phyloP scores from a whole-genome alignment of 2,113 vertebrate species.

The Festucalex cinctus region DNA sequence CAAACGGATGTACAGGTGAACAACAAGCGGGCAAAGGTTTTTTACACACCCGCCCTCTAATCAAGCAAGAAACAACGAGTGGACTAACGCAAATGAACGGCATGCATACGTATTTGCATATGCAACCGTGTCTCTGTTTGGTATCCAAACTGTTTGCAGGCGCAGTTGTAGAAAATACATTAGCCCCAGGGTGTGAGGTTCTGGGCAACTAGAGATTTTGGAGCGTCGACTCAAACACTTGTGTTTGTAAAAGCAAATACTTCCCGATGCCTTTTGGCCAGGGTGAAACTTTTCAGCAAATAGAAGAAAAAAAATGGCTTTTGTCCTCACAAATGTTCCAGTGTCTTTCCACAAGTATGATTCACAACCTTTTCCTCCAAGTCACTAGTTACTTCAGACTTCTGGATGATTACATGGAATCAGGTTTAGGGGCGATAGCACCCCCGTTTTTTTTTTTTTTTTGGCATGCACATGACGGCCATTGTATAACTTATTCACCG shows the following conservation, averaged over 20 bases:
- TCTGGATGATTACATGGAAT: background rate
- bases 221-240: slow-evolving; percentile 19
- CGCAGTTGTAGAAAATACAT: slow-evolving; percentile 53
- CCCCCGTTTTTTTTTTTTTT: no score
- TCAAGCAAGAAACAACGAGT: slow-evolving; percentile 13
- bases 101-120: slow-evolving; percentile 32
- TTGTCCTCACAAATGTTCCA: background rate
- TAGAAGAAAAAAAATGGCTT: background rate
- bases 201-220: slow-evolving; percentile 49
- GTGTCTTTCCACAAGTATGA: background rate
- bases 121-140: slow-evolving; percentile 26
- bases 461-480: no score
- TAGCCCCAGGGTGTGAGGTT: slow-evolving; percentile 61
- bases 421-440: no score
- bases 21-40: background rate
- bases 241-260: slow-evolving; percentile 1
- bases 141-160: slow-evolving; percentile 13
- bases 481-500: no score
- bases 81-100: slow-evolving; percentile 37
- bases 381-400: background rate
- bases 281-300: background rate
- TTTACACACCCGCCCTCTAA: slow-evolving; percentile 10
- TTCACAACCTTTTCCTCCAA: background rate
- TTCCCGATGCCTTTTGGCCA: background rate
- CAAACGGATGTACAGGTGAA: slow-evolving; percentile 27